These are phyloP conservation scores for Calyptomena viridis DNA, from an alignment of 2,113 vertebrate genomes.

Conservation along the genomic window DNA sequence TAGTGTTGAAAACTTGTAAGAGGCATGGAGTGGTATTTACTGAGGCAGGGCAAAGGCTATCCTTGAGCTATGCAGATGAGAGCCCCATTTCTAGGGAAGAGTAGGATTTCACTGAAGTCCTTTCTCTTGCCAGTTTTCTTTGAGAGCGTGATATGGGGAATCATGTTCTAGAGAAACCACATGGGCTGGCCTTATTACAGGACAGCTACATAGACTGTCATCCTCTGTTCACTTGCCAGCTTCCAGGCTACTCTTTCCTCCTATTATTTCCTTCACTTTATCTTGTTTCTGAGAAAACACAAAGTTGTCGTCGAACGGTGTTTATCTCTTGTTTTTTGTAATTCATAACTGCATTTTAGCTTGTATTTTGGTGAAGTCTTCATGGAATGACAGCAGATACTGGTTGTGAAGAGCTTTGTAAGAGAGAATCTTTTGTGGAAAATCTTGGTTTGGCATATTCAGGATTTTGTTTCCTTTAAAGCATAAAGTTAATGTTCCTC, in stretches of 20 bases:
- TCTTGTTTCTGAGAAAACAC: not conserved
- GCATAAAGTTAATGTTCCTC: not conserved
- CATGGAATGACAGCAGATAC: not conserved
- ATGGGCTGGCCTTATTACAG: not conserved
- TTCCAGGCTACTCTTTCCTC: not conserved
- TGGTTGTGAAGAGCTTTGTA: not conserved
- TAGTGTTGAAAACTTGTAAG: not conserved
- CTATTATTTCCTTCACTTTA: not conserved
- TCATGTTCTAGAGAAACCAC: not conserved
- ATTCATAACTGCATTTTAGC: not conserved
- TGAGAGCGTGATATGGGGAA: not conserved
- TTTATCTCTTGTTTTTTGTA: not conserved
- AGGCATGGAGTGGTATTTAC: not conserved
- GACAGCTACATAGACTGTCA: not conserved
- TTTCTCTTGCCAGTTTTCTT: not conserved
- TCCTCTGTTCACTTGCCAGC: not conserved
- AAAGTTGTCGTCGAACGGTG: not conserved
- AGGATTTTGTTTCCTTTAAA: not conserved
- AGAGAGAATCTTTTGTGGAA: not conserved
- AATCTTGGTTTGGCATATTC: not conserved
- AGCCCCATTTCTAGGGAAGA: not conserved
- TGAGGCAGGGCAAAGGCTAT: not conserved
- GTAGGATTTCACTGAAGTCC: not conserved
- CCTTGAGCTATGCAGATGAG: fast-evolving
- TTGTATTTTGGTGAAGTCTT: not conserved